These are phyloP conservation scores for Harpalus rubripes DNA, from an alignment of 2,888 invertebrate species.

Conservation along the genomic window DNA sequence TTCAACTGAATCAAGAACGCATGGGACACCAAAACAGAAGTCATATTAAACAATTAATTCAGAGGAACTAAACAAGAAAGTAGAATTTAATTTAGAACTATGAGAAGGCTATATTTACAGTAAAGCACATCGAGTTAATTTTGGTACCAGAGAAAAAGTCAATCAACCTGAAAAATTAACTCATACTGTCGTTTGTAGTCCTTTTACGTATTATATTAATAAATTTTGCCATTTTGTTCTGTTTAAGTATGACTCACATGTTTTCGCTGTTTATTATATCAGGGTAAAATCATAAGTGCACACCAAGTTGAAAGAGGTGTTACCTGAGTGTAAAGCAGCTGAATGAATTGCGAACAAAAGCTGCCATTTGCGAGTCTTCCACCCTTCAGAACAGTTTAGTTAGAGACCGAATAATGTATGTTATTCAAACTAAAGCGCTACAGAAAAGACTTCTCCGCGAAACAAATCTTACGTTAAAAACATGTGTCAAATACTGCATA, in stretches of 20 bases:
- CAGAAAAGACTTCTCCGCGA: too few relatives aligned
- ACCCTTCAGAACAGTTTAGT: too few relatives aligned
- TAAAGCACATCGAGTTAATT: conserved; percentile 69
- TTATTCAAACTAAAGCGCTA: too few relatives aligned
- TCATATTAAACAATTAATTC: conserved; percentile 66
- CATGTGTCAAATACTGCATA: too few relatives aligned
- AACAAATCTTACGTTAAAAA: too few relatives aligned
- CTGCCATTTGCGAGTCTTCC: too few relatives aligned
- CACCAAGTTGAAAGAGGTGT: conserved; percentile 1
- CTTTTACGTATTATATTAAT: conserved; percentile 65
- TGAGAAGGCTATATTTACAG: conserved; percentile 70
- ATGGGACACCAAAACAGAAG: neutral
- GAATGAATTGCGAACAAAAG: too few relatives aligned
- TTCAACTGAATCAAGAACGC: neutral
- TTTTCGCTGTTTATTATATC: conserved; percentile 28
- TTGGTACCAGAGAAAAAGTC: conserved; percentile 68
- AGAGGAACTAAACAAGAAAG: conserved; percentile 68
- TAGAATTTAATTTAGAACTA: conserved; percentile 68
- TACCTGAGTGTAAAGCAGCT: conserved; percentile 29
- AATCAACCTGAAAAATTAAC: conserved; percentile 69
- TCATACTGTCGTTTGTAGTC: conserved; percentile 70
- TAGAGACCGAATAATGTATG: too few relatives aligned
- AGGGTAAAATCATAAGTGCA: conserved; percentile 41
- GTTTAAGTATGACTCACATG: conserved; percentile 43
- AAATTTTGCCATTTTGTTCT: conserved; percentile 44